A percentile compares a stretch with the other conserved stretches of the same genome.
phyloP scores from a whole-genome alignment of 2,113 vertebrate genomes.

The Proteles cristata region DNA sequence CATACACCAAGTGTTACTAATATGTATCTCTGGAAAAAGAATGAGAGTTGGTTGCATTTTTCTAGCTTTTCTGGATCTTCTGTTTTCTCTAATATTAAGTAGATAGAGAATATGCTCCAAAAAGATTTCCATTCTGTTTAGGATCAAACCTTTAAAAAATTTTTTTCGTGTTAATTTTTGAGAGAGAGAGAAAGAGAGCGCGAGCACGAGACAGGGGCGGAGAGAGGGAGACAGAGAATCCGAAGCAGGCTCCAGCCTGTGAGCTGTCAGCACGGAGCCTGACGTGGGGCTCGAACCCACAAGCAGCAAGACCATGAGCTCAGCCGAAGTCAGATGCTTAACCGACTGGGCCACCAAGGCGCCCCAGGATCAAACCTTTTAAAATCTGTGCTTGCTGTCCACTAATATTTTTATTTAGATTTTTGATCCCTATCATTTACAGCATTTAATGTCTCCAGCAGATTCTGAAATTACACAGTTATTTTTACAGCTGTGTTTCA shows the following conservation, averaged over 20 bases:
- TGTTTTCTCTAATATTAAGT: neutral
- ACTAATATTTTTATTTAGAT: neutral
- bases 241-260: no score
- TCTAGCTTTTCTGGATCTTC: neutral
- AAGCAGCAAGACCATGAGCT: no score
- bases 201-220: no score
- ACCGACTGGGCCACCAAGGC: no score
- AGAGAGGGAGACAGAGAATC: no score
- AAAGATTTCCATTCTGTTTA: neutral
- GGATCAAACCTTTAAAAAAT: neutral
- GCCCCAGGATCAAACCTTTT: neutral
- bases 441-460: neutral
- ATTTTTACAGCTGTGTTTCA: neutral
- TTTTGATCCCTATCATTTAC: neutral
- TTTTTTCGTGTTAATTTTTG: no score
- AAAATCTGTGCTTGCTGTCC: neutral
- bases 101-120: neutral
- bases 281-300: no score
- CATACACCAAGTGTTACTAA: neutral
- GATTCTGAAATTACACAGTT: conserved; percentile 19
- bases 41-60: neutral
- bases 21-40: neutral
- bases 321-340: no score
- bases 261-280: no score
- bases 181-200: no score